phyloP scores from a whole-genome alignment of 2,113 vertebrate species.

The Lophotis ruficrista region DNA sequence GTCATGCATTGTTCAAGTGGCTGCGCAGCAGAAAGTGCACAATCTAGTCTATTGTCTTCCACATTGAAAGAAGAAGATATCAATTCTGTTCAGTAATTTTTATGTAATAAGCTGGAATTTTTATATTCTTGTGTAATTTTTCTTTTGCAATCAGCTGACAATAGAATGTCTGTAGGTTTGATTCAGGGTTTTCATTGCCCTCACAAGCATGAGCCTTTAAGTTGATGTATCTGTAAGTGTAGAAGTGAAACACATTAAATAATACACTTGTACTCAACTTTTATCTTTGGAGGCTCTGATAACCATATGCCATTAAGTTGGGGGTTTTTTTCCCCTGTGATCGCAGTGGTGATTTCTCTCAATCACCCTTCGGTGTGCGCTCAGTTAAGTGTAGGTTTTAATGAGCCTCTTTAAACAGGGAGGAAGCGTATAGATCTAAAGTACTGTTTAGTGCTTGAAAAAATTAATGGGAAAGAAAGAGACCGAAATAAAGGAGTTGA shows the following conservation, averaged over 20 bases:
- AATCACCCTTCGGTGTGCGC: constrained; percentile 45
- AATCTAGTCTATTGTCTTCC: neutral
- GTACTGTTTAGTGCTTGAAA: constrained; percentile 18
- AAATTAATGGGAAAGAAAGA: constrained; percentile 31
- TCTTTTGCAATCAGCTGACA: neutral
- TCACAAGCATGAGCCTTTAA: neutral
- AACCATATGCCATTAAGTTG: neutral
- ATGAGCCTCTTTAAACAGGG: constrained; percentile 51
- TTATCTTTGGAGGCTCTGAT: neutral
- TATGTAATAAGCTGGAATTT: neutral
- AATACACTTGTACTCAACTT: neutral
- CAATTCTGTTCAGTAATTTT: neutral
- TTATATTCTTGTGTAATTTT: neutral
- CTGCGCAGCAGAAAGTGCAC: neutral
- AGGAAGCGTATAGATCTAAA: constrained; percentile 43
- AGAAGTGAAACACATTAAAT: neutral
- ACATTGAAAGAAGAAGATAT: neutral
- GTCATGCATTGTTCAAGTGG: neutral
- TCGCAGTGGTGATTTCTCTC: constrained; percentile 52
- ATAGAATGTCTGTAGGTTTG: neutral
- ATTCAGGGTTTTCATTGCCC: neutral
- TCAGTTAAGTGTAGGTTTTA: constrained; percentile 53
- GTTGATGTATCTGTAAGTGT: neutral
- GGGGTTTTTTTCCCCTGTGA: constrained; percentile 15
- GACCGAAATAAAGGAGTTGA: neutral